A percentile compares a stretch with the other conserved stretches of the same genome.
phyloP scores from a whole-genome alignment of 2,797 vertebrate genomes.

The Malurus leucopterus region DNA sequence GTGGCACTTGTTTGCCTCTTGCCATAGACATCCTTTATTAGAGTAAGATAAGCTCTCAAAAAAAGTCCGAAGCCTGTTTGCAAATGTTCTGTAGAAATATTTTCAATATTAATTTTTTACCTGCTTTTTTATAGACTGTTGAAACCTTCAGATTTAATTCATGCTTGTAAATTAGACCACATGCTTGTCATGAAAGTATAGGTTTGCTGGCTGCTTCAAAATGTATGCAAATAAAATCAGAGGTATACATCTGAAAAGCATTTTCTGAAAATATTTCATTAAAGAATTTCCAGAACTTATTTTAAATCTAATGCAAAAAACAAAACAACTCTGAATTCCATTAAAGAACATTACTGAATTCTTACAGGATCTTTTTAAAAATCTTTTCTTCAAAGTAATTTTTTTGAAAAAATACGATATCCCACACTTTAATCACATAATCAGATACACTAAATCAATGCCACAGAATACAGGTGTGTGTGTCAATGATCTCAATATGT shows the following conservation, averaged over 20 bases:
- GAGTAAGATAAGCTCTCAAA: not conserved
- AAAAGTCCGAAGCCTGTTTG: not conserved
- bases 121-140: not conserved
- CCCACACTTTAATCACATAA: not conserved
- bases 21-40: not conserved
- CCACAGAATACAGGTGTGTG: not conserved
- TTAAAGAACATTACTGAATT: not conserved
- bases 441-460: not conserved
- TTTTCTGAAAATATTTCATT: not conserved
- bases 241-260: not conserved
- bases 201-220: not conserved
- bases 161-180: not conserved
- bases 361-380: not conserved
- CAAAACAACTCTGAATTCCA: not conserved
- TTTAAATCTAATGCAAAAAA: not conserved
- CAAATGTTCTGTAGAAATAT: not conserved
- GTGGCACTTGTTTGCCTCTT: not conserved
- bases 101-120: not conserved
- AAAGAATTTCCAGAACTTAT: not conserved
- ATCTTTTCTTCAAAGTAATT: not conserved
- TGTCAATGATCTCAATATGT: not conserved
- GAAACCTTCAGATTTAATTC: not conserved
- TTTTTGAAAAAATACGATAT: not conserved
- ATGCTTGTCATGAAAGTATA: not conserved
- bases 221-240: not conserved